phyloP scores from a whole-genome alignment of 2,888 invertebrate species.

The Morpho achilles region DNA sequence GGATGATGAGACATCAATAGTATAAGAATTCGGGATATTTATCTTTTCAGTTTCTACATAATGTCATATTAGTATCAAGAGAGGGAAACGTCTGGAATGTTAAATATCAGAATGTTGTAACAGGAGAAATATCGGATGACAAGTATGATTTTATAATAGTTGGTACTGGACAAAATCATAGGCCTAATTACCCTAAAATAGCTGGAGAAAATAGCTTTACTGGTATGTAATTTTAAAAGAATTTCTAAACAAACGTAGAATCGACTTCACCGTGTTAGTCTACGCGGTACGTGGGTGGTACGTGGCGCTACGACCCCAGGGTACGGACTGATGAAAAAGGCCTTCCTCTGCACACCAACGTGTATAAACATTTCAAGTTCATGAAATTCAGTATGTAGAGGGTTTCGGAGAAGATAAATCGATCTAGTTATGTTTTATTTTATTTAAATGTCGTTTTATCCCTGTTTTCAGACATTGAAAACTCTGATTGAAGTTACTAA shows the following conservation, averaged over 20 bases:
- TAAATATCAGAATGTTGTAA: conserved; percentile 47
- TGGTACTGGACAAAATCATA: conserved; percentile 82
- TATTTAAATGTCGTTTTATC: too few species aligned
- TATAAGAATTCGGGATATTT: too few species aligned
- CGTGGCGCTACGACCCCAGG: conserved; percentile 68
- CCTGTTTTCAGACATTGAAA: too few species aligned
- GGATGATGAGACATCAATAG: too few species aligned
- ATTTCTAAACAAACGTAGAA: conserved; percentile 20
- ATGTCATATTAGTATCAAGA: conserved; percentile 50
- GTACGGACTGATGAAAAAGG: conserved; percentile 78
- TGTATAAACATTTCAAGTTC: conserved; percentile 84
- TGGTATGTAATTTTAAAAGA: conserved; percentile 39
- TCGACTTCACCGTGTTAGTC: conserved; percentile 56
- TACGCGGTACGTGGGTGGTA: conserved; percentile 61
- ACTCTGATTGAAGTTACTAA: too few species aligned
- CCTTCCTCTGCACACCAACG: conserved; percentile 81
- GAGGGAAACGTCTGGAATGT: conserved; percentile 53
- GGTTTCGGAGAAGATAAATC: too few species aligned
- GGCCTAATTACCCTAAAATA: conserved; percentile 53
- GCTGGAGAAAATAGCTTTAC: conserved; percentile 54
- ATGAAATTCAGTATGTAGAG: too few species aligned
- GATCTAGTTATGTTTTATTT: too few species aligned
- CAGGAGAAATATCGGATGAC: conserved; percentile 52
- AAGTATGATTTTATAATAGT: conserved; percentile 83
- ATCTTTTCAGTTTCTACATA: conserved; percentile 53